Evolutionary conservation across 2,797 vertebrate genomes (phyloP).

Genomic region (Arnoldichthys spilopterus): DNA sequence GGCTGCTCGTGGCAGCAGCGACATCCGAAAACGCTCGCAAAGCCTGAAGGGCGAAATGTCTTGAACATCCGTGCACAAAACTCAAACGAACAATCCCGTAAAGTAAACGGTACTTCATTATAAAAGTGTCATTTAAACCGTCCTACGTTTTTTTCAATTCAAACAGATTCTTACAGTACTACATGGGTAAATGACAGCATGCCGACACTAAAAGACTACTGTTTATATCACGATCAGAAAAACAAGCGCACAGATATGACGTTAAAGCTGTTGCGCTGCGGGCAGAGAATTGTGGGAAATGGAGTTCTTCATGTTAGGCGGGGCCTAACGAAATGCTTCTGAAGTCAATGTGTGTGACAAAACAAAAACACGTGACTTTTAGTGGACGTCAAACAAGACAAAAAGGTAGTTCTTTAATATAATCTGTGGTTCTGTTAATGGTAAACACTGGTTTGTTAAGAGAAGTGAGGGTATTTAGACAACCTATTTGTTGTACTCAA

Average conservation of each 20-base stretch:
- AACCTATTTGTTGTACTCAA: too few species aligned
- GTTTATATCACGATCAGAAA: background rate
- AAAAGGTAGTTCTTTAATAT: too few species aligned
- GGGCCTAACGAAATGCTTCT: too few species aligned
- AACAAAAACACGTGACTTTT: too few species aligned
- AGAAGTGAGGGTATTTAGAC: too few species aligned
- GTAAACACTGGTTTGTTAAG: too few species aligned
- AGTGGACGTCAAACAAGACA: too few species aligned
- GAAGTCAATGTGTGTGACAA: too few species aligned
- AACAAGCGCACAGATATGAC: background rate
- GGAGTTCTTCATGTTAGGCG: background rate
- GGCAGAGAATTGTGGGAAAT: background rate
- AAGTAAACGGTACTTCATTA: conserved; percentile 16
- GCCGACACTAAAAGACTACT: too few species aligned
- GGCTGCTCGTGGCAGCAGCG: conserved; percentile 15
- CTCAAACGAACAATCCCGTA: background rate
- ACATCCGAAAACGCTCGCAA: conserved; percentile 30
- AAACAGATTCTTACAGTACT: background rate
- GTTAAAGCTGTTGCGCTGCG: background rate
- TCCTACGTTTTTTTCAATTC: background rate
- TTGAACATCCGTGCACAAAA: background rate
- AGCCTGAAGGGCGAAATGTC: background rate
- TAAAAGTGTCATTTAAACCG: background rate
- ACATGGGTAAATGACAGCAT: too few species aligned
- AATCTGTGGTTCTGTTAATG: too few species aligned